A percentile compares a stretch with the other conserved stretches of the same genome.
phyloP scores from a whole-genome alignment of 2,113 vertebrate genomes.

The Connochaetes taurinus region DNA sequence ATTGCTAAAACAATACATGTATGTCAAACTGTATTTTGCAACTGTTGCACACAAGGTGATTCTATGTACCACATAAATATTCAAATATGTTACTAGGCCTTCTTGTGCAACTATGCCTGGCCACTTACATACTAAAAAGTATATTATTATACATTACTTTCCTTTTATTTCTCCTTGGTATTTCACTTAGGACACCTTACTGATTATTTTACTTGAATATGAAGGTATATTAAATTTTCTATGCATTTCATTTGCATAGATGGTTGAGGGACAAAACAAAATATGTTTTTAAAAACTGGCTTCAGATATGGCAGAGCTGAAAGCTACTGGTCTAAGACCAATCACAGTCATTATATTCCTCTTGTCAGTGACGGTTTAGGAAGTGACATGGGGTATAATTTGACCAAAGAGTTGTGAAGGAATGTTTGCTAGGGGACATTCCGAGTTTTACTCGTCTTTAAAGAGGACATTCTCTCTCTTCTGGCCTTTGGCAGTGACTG shows the following conservation, averaged over 20 bases:
- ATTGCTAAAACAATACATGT: background rate
- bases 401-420: background rate
- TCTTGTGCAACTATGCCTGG: background rate
- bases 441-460: background rate
- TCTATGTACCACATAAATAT: background rate
- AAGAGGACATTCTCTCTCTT: background rate
- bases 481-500: background rate
- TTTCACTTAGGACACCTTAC: background rate
- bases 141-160: background rate
- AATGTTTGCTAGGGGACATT: background rate
- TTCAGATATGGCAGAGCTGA: background rate
- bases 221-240: background rate
- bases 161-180: background rate
- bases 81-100: background rate
- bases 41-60: background rate
- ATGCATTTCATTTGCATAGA: background rate
- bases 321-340: background rate
- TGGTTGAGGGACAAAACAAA: background rate
- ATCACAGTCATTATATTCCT: background rate
- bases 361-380: background rate
- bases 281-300: background rate
- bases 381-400: background rate
- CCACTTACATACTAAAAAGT: background rate
- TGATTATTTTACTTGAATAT: background rate
- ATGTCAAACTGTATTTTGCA: background rate